Evolutionary conservation across 2,797 vertebrate genomes (phyloP), one percentile per base, ranked within the genome.

Genomic region (Siniperca obscura): DNA sequence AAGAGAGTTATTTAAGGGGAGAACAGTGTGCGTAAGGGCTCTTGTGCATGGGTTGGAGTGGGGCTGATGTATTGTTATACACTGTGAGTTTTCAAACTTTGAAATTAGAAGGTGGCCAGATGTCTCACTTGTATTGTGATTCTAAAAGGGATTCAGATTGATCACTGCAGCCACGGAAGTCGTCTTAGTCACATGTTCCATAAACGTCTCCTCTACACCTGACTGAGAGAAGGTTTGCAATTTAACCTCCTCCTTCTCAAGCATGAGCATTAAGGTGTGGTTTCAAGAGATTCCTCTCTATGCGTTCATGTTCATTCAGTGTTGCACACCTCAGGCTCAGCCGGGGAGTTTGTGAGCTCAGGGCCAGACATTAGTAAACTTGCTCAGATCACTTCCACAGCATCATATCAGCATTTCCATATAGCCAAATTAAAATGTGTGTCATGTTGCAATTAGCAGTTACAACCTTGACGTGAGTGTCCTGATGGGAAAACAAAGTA

Each of bases 1-100:
- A 81, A 14, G 44, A 50, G 64, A 62, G 72, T 70, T 78, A 87
- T 84, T 86, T 68, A 77, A 82, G 44, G 55, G 56, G 65, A 70
- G 79, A 40, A 53, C 36, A 50, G 30, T 48, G 61, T 70, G 64
- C 6, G 0, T 44, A 22, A 4, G 69, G 76, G 64, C 19, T 16
- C 46, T 14, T 38, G 42, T 30, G 61, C 36, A 36, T 70, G 62
- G 52, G 50, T 44, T 14, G 30, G 19, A 59, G 7, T 19, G 1
- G 2, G 40, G 10, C 17, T 68, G 36, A 71, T 71, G 44, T 62
- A 68, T 64, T 69, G 42, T 73, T 65, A 55, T 42, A 64, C 27
- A 30, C 27, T 62, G 30, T 34, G 55, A 75, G 67, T 44, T 82
- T 82, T 74, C 22, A 82, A 70, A 82, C 46, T 78, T 62, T 25